Evolutionary conservation across 2,888 invertebrate species (phyloP), one percentile per base, ranked within the genome.

Genomic region (Clepsis dumicolana): DNA sequence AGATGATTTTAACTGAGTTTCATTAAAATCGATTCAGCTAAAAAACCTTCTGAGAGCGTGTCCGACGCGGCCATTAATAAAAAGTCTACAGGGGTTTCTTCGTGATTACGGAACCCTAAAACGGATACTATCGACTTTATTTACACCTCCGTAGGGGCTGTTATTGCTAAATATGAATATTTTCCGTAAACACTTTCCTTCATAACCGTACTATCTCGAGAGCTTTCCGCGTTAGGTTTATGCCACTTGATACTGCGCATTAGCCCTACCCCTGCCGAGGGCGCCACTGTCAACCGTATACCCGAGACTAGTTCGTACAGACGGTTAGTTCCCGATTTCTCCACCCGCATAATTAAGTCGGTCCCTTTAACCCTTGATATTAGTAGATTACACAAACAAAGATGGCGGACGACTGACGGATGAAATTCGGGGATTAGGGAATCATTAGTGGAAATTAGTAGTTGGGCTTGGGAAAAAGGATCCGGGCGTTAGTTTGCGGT

Each of bases 171-270:
- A n/a, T n/a, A n/a, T n/a, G n/a, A 18, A 5, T 29, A 32, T 18
- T 59, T 41, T 25, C 32, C 12, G 4, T 41, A 76, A 52, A 44
- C 73, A 77, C 68, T 81, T 82, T 60, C 71, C 63, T 64, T 2
- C 8, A 0, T 66, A 74, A 72, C 25, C 72, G 80, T 87, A 82
- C 81, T 44, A 25, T 61, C 59, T 71, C 59, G 73, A 21, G 68
- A 32, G 35, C 50, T 64, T 64, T 41, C 12, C n/a, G 8, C n/a
- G 52, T 52, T 59, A 21, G 25, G 41, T 59, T 41, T 25, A 41
- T 59, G 59, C 41, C 38, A 59, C 25, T 25, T 59, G 59, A 59
- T 59, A 59, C 41, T 14, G 21, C 8, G 41, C 25, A 25, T 59
- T 24, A 41, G n/a, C 52, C 50, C 12, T 25, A n/a, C n/a, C n/a